Evolutionary conservation across 2,113 vertebrate genomes (phyloP).

Genomic region (Platysteira castanea): DNA sequence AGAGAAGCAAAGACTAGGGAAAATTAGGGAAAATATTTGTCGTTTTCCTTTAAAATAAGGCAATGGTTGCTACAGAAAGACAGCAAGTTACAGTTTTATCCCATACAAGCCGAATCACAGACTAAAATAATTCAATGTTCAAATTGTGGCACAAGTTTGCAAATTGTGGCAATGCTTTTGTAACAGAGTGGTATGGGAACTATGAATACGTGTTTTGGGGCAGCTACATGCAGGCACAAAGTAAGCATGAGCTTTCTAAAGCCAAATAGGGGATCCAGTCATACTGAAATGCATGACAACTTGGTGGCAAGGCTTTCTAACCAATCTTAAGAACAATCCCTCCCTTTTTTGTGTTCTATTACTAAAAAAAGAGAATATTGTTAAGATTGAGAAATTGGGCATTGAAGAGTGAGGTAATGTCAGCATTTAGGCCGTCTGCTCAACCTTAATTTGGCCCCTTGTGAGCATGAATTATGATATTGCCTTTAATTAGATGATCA

Average conservation of each 20-base stretch:
- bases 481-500: slow-evolving; percentile 47
- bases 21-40: neutral
- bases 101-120: neutral
- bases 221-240: neutral
- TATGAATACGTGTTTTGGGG: neutral
- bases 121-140: neutral
- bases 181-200: neutral
- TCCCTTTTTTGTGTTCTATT: neutral
- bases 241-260: neutral
- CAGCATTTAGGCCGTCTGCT: neutral
- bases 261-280: neutral
- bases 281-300: neutral
- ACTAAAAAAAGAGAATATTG: neutral
- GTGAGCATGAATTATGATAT: slow-evolving; percentile 7
- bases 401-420: slow-evolving; percentile 28
- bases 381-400: neutral
- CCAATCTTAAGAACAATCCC: neutral
- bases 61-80: neutral
- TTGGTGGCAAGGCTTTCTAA: neutral
- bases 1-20: neutral
- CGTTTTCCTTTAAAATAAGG: neutral
- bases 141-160: neutral
- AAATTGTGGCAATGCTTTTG: neutral
- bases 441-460: slow-evolving; percentile 24
- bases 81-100: neutral